Base-by-base conservation (phyloP, 2,797 vertebrate species). In the Scolopax bukidnonensis region DNA sequence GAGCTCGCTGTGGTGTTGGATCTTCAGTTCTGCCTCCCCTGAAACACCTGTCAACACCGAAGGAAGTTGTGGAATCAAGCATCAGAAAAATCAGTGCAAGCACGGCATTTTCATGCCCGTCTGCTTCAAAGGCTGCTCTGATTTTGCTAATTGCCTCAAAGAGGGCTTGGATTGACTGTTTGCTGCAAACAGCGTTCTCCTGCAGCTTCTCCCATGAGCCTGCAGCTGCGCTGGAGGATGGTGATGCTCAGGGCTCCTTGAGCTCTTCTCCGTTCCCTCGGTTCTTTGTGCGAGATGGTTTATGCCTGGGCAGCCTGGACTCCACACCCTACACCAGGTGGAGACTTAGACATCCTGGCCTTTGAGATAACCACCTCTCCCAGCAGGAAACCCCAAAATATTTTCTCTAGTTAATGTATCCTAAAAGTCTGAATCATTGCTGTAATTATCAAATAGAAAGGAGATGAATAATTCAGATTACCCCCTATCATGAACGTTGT, bases 141-240 rank as follows among this genome's bases (percentile, higher is more conserved):
- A 96, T 97, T 97, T 96, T 91, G 84, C 92, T 95, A 97, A 97
- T 96, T 97, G 96, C 96, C 91, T 92, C 92, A 84, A 94, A 95
- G 97, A 96, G 97, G 91, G 91, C 89, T 96, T 87, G 67, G 64
- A 96, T 96, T 96, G 94, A 78, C 95, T 97, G 91, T 95, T 96
- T 97, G 96, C 96, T 95, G 38, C 97, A 96, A 96, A 97, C 96
- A 95, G 85, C 40, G 59, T 91, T 96, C 96, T 95, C 90, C 90
- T 95, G 61, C 48, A 93, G 97, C 93, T 90, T 95, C 90, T 71
- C 84, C 87, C 79, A 41, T 30, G 84, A 81, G 92, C 68, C 82
- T 65, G 95, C 95, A 97, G 97, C 97, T 97, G 97, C 69, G 96
- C 65, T 93, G 28, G 82, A 94, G 93, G 57, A 54, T 20, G 71